phyloP scores from a whole-genome alignment of 2,888 invertebrate genomes.

The Apamea anceps region DNA sequence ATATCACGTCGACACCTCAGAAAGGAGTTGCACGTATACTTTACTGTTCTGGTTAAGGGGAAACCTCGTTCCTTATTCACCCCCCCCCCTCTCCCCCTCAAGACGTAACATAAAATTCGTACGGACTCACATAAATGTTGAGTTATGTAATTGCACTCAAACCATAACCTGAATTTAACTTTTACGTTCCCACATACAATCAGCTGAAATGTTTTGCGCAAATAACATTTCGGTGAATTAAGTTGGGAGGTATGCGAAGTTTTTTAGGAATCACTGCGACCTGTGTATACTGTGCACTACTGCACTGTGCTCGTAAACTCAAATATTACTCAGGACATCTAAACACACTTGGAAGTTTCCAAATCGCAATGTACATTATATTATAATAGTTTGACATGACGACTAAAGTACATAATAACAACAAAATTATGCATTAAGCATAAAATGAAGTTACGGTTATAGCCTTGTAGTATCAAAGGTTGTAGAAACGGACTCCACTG shows the following conservation, averaged over 20 bases:
- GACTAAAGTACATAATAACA: neutral
- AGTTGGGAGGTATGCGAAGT: constrained; percentile 35
- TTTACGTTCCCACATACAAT: constrained; percentile 44
- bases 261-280: constrained; percentile 22
- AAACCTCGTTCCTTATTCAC: neutral
- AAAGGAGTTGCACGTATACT: constrained; percentile 20
- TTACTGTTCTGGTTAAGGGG: constrained; percentile 16
- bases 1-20: constrained; percentile 42
- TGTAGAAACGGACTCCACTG: constrained; percentile 2
- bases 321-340: neutral
- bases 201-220: constrained; percentile 45
- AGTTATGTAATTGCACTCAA: constrained; percentile 51
- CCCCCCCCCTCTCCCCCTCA: neutral
- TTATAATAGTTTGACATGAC: neutral
- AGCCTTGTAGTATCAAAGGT: constrained; percentile 10
- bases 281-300: neutral
- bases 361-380: too few relatives aligned
- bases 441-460: neutral
- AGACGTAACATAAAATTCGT: constrained; percentile 48
- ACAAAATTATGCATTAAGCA: constrained; percentile 5
- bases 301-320: constrained; percentile 13
- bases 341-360: neutral
- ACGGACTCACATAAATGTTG: constrained; percentile 24
- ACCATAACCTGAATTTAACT: constrained; percentile 38
- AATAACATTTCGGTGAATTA: constrained; percentile 30